A percentile compares a stretch with the other conserved stretches of the same genome.
phyloP scores from a whole-genome alignment of 2,797 vertebrate genomes.

The Eupleurogrammus muticus region DNA sequence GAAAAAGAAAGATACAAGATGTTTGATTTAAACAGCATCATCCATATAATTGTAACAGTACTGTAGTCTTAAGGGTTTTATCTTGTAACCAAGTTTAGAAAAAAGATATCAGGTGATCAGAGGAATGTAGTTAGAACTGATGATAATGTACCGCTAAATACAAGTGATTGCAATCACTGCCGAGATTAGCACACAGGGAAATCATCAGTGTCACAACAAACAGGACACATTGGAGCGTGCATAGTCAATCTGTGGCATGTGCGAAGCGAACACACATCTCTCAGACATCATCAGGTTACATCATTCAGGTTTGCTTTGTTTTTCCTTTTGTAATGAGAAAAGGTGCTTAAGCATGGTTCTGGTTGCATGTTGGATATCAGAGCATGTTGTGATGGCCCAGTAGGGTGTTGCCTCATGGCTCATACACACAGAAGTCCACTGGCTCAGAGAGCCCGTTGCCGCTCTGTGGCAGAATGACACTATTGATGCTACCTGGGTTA shows the following conservation, averaged over 20 bases:
- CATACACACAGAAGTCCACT: conserved; percentile 22
- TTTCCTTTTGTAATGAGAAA: conserved; percentile 48
- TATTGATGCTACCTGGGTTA: conserved; percentile 25
- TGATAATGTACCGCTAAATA: conserved; percentile 41
- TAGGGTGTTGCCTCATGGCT: conserved; percentile 40
- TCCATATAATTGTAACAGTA: not conserved
- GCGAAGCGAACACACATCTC: conserved; percentile 7
- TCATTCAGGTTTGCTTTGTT: conserved; percentile 28
- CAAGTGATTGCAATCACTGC: conserved; percentile 47
- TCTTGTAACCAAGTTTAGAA: conserved; percentile 10
- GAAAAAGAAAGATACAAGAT: too few relatives aligned
- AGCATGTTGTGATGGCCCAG: conserved; percentile 56
- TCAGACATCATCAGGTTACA: not conserved
- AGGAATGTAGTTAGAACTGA: conserved; percentile 19
- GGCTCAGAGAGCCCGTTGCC: conserved; percentile 47
- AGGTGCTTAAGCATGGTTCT: conserved; percentile 44
- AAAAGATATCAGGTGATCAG: conserved; percentile 26
- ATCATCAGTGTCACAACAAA: conserved; percentile 37
- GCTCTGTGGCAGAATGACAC: conserved; percentile 34
- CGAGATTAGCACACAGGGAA: conserved; percentile 35
- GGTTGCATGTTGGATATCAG: conserved; percentile 35
- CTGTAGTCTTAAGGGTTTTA: not conserved
- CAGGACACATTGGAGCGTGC: conserved; percentile 7
- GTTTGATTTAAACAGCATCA: too few relatives aligned
- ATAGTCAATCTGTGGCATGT: conserved; percentile 10